A percentile compares a stretch with the other conserved stretches of the same genome.
These are phyloP conservation scores for Phengaris alcon DNA, from an alignment of 2,888 invertebrate genomes.

Conservation along the genomic window DNA sequence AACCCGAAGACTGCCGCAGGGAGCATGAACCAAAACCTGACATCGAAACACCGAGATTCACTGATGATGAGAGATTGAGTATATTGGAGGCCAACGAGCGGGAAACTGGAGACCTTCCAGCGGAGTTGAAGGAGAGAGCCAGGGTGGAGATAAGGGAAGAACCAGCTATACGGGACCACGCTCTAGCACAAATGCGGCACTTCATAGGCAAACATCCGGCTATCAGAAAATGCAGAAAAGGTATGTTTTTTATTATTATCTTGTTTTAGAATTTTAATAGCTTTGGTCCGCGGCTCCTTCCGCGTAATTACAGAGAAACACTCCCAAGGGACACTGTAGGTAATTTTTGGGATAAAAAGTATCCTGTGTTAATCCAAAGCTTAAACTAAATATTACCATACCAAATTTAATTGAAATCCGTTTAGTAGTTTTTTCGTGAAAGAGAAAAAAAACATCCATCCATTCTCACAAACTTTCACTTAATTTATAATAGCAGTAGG, in stretches of 20 bases:
- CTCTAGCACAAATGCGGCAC: conserved; percentile 87
- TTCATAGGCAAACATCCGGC: conserved; percentile 91
- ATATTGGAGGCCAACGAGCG: conserved; percentile 63
- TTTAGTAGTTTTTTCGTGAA: too few species aligned
- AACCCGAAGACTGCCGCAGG: conserved; percentile 63
- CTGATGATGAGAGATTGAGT: conserved; percentile 63
- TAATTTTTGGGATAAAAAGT: too few species aligned
- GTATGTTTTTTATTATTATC: conserved; percentile 53
- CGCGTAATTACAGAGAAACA: too few species aligned
- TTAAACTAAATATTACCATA: too few species aligned
- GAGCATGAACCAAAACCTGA: conserved; percentile 61
- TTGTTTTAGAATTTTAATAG: too few species aligned
- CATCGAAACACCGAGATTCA: conserved; percentile 52
- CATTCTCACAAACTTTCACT: too few species aligned
- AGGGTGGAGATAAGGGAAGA: conserved; percentile 89
- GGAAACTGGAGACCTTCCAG: conserved; percentile 70
- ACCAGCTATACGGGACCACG: conserved; percentile 85
- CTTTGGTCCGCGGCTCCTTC: too few species aligned
- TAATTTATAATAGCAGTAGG: too few species aligned
- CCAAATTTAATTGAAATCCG: too few species aligned
- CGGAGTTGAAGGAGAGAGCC: conserved; percentile 81
- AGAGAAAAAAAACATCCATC: too few species aligned
- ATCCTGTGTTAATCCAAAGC: too few species aligned
- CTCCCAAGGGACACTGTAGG: too few species aligned
- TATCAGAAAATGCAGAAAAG: conserved; percentile 89